These are phyloP conservation scores for Archilochus colubris DNA, from an alignment of 2,113 vertebrate genomes.

Conservation along the genomic window DNA sequence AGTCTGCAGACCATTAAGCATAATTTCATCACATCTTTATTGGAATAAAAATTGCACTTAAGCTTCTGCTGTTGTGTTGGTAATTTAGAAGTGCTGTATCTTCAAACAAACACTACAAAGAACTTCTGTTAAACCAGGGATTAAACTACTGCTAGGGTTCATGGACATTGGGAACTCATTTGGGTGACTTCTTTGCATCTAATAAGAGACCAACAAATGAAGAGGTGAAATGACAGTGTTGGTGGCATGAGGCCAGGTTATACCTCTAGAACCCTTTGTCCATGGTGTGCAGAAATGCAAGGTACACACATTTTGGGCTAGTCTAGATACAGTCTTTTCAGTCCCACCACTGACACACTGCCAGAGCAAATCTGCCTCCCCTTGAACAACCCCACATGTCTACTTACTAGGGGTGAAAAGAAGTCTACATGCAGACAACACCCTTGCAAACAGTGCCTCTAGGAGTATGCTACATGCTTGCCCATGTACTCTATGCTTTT, in stretches of 20 bases:
- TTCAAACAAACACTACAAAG: slow-evolving; percentile 18
- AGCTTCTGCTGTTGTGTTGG: slow-evolving; percentile 45
- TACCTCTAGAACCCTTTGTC: background rate
- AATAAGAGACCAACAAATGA: background rate
- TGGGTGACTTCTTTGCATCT: background rate
- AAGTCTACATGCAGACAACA: background rate
- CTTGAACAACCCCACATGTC: background rate
- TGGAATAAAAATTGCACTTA: slow-evolving; percentile 67
- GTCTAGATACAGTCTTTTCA: background rate
- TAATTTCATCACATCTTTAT: slow-evolving; percentile 69
- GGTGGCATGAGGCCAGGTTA: background rate
- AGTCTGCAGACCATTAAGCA: slow-evolving; percentile 66
- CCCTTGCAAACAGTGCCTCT: background rate
- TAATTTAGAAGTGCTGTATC: slow-evolving; percentile 35
- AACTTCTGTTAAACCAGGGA: background rate
- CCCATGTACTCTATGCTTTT: background rate
- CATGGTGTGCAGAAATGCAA: background rate
- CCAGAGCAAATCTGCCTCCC: background rate
- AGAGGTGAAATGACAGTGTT: background rate
- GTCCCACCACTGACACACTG: background rate
- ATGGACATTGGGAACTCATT: background rate
- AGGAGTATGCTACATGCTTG: accelerated
- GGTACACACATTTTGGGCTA: background rate
- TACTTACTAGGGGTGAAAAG: background rate
- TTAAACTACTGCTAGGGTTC: background rate